These are phyloP conservation scores for Falco peregrinus DNA, from an alignment of 2,797 vertebrate species.

Conservation along the genomic window DNA sequence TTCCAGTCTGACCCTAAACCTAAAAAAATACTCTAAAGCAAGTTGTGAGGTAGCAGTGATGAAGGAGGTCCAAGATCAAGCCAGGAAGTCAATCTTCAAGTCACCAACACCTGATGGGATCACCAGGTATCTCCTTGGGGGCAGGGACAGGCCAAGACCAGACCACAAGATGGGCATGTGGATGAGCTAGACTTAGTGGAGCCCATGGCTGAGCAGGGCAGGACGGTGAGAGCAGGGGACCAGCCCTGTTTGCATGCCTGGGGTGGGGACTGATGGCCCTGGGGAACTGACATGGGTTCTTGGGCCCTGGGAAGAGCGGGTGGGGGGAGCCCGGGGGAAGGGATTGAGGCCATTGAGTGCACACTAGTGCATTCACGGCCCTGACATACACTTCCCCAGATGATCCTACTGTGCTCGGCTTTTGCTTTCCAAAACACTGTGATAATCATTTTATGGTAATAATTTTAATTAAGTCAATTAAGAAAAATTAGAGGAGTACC, in stretches of 20 bases:
- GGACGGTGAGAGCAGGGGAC: neutral
- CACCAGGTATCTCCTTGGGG: neutral
- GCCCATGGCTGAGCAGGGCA: neutral
- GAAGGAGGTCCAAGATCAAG: neutral
- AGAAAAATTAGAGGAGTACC: constrained; percentile 64
- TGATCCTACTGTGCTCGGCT: neutral
- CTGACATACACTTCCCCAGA: neutral
- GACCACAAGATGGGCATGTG: neutral
- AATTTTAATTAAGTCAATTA: constrained; percentile 60
- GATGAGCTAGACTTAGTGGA: rapidly evolving
- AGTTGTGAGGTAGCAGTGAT: neutral
- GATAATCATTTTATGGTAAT: constrained; percentile 52
- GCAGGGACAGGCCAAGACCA: neutral
- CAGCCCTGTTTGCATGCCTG: neutral
- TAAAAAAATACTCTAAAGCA: neutral
- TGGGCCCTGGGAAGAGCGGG: neutral
- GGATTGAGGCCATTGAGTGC: neutral
- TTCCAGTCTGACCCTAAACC: neutral
- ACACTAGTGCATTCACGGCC: too few relatives aligned
- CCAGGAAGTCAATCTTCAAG: neutral
- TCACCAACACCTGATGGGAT: neutral
- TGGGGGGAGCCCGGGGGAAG: rapidly evolving
- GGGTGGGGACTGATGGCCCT: neutral
- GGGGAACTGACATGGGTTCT: neutral
- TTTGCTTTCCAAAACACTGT: constrained; percentile 37